Evolutionary conservation across 2,113 vertebrate species (phyloP), one percentile per base, ranked within the genome.

Genomic region (Bucco capensis): DNA sequence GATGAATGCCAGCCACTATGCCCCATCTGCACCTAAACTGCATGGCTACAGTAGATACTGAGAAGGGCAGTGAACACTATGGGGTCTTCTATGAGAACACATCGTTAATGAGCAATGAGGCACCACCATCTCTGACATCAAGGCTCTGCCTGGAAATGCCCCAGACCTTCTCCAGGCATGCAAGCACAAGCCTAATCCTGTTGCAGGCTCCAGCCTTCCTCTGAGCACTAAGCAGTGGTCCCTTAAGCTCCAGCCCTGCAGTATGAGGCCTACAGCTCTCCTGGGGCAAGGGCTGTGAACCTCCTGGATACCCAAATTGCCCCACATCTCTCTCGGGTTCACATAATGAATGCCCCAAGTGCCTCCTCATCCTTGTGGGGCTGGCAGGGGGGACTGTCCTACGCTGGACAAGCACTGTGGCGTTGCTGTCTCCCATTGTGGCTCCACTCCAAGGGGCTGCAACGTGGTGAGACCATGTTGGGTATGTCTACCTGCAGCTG

Each of bases 251-350:
- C 72, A 61, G 0, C 27, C 50, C 62, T 38, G 38, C 72, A 76
- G 37, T 40, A 38, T 27, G 40, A 70, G 47, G 40, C 37, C 54
- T 56, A 33, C 0, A 12, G 37, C 10, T 83, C 40, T 86, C 64
- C 56, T 73, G 42, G 10, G 31, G 7, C 0, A 0, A 80, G 37
- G 37, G 9, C 37, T 80, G 33, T 19, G 33, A 85, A 53, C 1
- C 0, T 60, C 61, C 30, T 6, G 3, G 44, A 24, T 19, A 50
- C 35, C 28, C 0, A 0, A 44, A 54, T 22, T 18, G 19, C 61
- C 21, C 33, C 42, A 18, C 9, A 2, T 30, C 3, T 1, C 31
- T 62, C 24, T 37, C 51, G 53, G 35, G 21, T 23, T 57, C 23
- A 37, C 37, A 25, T 25, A 40, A 83, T 50, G 21, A 14, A 17